These are phyloP conservation scores for Cataglyphis hispanica DNA, from an alignment of 1,140 invertebrate genomes.

Conservation along the genomic window DNA sequence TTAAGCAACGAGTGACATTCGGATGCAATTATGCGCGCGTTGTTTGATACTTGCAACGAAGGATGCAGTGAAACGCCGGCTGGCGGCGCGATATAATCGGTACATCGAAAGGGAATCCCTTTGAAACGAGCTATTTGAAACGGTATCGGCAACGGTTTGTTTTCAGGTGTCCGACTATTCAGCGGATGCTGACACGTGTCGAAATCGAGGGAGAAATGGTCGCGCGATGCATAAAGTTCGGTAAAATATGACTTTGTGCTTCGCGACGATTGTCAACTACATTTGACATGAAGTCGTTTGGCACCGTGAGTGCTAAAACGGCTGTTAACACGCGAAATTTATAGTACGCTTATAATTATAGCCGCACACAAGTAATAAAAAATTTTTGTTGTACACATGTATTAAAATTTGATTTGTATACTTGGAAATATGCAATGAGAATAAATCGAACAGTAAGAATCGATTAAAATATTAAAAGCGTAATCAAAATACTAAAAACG, in stretches of 20 bases:
- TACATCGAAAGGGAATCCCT: slow-evolving; percentile 7
- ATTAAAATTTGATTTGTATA: background rate
- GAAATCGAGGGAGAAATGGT: background rate
- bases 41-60: slow-evolving; percentile 30
- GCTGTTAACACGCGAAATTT: background rate
- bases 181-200: background rate
- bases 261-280: background rate
- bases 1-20: slow-evolving; percentile 36
- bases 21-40: slow-evolving; percentile 35
- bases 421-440: background rate
- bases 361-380: slow-evolving; percentile 1
- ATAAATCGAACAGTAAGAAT: background rate
- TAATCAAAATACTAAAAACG: background rate
- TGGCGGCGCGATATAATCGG: background rate
- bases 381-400: background rate
- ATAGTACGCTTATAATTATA: background rate
- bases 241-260: slow-evolving; percentile 30
- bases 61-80: background rate
- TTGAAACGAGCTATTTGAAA: slow-evolving; percentile 23
- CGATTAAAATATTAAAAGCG: background rate
- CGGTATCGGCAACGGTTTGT: background rate
- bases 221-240: background rate
- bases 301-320: background rate
- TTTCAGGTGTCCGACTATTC: background rate
- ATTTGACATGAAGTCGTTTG: background rate